Evolutionary conservation across 1,140 invertebrate species (phyloP).

Genomic region (Temnothorax longispinosus): DNA sequence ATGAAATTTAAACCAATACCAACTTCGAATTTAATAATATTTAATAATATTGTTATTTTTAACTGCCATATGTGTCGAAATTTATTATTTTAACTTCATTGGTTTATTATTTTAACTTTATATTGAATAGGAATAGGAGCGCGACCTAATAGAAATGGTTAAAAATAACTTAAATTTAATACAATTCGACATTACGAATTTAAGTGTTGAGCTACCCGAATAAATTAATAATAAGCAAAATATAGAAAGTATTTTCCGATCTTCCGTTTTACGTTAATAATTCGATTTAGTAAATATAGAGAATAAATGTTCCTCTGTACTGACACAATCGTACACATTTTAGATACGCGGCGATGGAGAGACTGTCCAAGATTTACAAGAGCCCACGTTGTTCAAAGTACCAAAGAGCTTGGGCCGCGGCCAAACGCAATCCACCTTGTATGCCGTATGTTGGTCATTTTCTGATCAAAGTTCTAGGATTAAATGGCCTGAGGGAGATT

Average conservation of each 20-base stretch:
- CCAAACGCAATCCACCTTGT: conserved; percentile 77
- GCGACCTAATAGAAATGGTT: too few species aligned
- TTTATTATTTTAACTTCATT: too few species aligned
- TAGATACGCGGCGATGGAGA: conserved; percentile 85
- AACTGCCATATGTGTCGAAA: too few species aligned
- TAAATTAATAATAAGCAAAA: not conserved
- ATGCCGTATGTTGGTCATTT: conserved; percentile 85
- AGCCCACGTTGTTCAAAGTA: conserved; percentile 80
- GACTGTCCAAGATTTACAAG: conserved; percentile 83
- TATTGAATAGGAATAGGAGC: too few species aligned
- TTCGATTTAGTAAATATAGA: not conserved
- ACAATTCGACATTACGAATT: too few species aligned
- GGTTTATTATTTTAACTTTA: too few species aligned
- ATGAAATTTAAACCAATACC: too few species aligned
- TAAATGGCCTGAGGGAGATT: conserved; percentile 41
- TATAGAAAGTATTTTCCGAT: not conserved
- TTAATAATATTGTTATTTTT: too few species aligned
- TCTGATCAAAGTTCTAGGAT: conserved; percentile 80
- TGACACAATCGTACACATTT: not conserved
- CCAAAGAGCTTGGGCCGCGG: conserved; percentile 80
- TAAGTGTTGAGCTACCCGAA: not conserved
- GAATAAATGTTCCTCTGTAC: not conserved
- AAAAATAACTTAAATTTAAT: too few species aligned
- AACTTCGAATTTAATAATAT: too few species aligned
- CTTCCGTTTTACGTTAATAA: not conserved